Evolutionary conservation across 1,140 invertebrate genomes (phyloP).

Genomic region (Radopholus similis): DNA sequence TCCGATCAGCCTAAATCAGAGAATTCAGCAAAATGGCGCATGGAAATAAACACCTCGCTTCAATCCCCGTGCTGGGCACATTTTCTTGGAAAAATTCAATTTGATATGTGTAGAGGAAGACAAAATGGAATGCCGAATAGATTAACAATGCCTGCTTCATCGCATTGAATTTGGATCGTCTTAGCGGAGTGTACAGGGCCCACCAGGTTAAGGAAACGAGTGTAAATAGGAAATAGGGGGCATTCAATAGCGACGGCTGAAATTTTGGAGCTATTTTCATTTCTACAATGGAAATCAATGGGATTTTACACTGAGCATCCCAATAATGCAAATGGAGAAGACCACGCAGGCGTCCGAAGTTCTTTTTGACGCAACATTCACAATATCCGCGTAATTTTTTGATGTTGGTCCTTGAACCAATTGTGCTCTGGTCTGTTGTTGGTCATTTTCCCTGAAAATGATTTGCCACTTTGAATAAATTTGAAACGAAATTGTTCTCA

Average conservation of each 20-base stretch:
- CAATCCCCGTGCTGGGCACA: conserved; percentile 27
- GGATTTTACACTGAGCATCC: conserved; percentile 24
- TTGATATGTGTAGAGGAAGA: conserved; percentile 51
- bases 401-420: not conserved
- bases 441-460: not conserved
- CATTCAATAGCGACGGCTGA: conserved; percentile 53
- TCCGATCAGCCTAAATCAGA: conserved; percentile 47
- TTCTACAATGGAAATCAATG: not conserved
- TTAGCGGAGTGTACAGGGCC: conserved; percentile 51
- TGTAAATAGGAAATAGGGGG: conserved; percentile 47
- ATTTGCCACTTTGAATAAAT: not conserved
- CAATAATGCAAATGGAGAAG: conserved; percentile 23
- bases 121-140: conserved; percentile 47
- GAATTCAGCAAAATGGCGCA: not conserved
- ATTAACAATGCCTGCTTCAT: conserved; percentile 45
- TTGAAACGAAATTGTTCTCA: not conserved
- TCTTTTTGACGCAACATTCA: conserved; percentile 22
- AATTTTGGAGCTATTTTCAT: conserved; percentile 9
- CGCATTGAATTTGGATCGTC: conserved; percentile 45
- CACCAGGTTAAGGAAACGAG: conserved; percentile 56
- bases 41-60: conserved; percentile 35
- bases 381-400: conserved; percentile 2
- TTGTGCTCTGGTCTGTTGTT: no score
- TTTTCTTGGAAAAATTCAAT: conserved; percentile 44
- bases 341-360: conserved; percentile 26